Percentiles rank a stretch among this genome's conserved stretches.
Evolutionary conservation across 2,888 invertebrate genomes (phyloP).

Genomic region (Drosophila rubida): DNA sequence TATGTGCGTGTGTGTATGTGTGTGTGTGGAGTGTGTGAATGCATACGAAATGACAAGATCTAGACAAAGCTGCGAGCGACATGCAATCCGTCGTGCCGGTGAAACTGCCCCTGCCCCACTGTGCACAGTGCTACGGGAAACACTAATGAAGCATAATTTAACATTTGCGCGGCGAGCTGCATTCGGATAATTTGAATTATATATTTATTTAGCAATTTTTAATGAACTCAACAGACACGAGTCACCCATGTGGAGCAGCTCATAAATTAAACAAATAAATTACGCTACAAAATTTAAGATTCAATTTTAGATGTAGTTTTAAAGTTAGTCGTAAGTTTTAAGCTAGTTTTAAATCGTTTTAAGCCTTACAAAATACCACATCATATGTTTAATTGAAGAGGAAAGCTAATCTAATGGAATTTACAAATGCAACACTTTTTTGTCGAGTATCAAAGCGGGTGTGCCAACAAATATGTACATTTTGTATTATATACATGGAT

Average conservation of each 20-base stretch:
- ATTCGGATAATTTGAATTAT: slow-evolving; percentile 64
- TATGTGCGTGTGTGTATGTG: slow-evolving; percentile 29
- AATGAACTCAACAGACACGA: slow-evolving; percentile 61
- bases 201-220: slow-evolving; percentile 55
- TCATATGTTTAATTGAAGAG: slow-evolving; percentile 16
- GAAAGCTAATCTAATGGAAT: slow-evolving; percentile 2
- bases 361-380: slow-evolving; percentile 67
- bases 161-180: slow-evolving; percentile 57
- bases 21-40: slow-evolving; percentile 47
- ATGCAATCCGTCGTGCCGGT: slow-evolving; percentile 14
- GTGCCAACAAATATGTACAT: slow-evolving; percentile 81
- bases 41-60: slow-evolving; percentile 60
- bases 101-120: slow-evolving; percentile 3
- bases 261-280: slow-evolving; percentile 1
- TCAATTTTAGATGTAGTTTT: slow-evolving; percentile 1
- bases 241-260: slow-evolving; percentile 1
- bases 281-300: slow-evolving; percentile 10
- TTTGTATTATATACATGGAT: slow-evolving; percentile 56
- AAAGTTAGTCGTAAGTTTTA: slow-evolving; percentile 38
- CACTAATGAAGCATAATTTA: slow-evolving; percentile 79
- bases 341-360: slow-evolving; percentile 9
- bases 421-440: slow-evolving; percentile 31
- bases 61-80: slow-evolving; percentile 61
- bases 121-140: slow-evolving; percentile 37
- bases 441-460: slow-evolving; percentile 70